Conservation (phyloP, 2,113 vertebrate species). For the Pachypanchax playfairii region DNA sequence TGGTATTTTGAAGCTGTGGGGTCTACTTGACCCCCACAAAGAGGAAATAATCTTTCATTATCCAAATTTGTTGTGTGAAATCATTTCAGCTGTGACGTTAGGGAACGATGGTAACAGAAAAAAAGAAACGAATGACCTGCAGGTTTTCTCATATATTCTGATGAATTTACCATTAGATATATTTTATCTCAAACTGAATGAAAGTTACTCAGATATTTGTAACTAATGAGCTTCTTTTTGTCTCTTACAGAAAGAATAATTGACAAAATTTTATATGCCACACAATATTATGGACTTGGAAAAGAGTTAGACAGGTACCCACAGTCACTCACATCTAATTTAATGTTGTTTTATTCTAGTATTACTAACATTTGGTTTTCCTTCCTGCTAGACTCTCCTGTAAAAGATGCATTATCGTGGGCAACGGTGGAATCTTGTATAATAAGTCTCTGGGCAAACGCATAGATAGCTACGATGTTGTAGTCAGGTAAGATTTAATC, state of each 20-base stretch:
- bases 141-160: too few species aligned
- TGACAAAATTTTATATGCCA: slow-evolving; percentile 88
- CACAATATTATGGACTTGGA: slow-evolving; percentile 90
- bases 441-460: slow-evolving; percentile 95
- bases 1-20: slow-evolving; percentile 21
- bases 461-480: slow-evolving; percentile 94
- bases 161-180: background rate
- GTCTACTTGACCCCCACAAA: slow-evolving; percentile 37
- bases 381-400: slow-evolving; percentile 83
- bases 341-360: background rate
- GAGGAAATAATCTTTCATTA: background rate
- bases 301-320: slow-evolving; percentile 89
- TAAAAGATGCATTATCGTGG: slow-evolving; percentile 93
- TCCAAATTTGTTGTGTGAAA: slow-evolving; percentile 21
- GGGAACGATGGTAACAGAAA: too few species aligned
- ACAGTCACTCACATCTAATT: background rate
- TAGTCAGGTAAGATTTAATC: slow-evolving; percentile 96
- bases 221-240: background rate
- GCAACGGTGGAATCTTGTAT: slow-evolving; percentile 94
- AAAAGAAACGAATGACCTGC: too few species aligned
- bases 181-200: background rate
- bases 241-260: slow-evolving; percentile 88
- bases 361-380: slow-evolving; percentile 14
- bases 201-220: background rate
- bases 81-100: too few species aligned